Conservation (phyloP, 2,113 vertebrate species). For the Siphamia tubifer region DNA sequence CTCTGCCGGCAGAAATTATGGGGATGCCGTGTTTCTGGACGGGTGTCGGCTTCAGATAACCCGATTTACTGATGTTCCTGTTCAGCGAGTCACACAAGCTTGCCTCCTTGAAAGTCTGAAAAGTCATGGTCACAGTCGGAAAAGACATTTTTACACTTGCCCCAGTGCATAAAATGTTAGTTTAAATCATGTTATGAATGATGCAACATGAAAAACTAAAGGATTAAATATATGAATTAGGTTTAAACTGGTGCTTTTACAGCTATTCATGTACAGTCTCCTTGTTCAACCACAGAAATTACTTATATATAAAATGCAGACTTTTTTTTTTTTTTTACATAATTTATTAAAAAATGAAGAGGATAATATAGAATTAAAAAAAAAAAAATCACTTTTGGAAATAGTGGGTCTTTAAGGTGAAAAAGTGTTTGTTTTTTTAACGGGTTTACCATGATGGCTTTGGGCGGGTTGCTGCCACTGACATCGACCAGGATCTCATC, state of each 20-base stretch:
- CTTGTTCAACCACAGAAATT: too few species aligned
- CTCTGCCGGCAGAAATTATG: constrained; percentile 85
- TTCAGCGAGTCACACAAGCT: constrained; percentile 83
- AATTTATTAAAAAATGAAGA: too few species aligned
- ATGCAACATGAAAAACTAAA: neutral
- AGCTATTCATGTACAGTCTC: too few species aligned
- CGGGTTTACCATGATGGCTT: constrained; percentile 82
- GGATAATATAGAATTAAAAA: too few species aligned
- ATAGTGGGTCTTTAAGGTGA: too few species aligned
- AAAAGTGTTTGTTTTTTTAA: neutral
- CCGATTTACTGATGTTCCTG: constrained; percentile 85
- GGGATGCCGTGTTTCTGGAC: constrained; percentile 97
- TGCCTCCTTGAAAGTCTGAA: constrained; percentile 88
- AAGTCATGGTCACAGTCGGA: neutral
- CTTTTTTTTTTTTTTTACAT: too few species aligned
- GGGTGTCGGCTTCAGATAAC: constrained; percentile 92
- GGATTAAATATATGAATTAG: neutral
- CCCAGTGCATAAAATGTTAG: too few species aligned
- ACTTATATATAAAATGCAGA: too few species aligned
- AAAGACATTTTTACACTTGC: too few species aligned
- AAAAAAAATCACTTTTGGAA: too few species aligned
- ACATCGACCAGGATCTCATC: constrained; percentile 89
- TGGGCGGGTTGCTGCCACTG: constrained; percentile 85
- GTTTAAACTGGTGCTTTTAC: too few species aligned
- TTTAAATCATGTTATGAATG: neutral